Conservation (phyloP, 1,140 invertebrate species). For the Sitobion miscanthi region DNA sequence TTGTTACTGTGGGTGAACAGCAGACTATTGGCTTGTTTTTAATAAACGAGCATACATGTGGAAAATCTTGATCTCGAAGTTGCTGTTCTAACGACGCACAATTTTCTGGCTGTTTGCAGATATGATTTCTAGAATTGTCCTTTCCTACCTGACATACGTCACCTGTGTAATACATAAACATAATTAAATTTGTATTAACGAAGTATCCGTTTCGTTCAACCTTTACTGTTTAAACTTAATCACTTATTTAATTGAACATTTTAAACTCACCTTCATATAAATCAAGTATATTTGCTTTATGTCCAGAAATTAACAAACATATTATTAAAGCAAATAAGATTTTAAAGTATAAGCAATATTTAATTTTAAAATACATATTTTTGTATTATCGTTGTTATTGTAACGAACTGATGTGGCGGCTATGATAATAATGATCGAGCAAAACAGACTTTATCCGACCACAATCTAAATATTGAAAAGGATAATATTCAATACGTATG, state of each 20-base stretch:
- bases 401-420: not conserved
- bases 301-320: not conserved
- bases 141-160: not conserved
- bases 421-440: not conserved
- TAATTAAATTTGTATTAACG: not conserved
- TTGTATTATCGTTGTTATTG: not conserved
- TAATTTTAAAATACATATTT: not conserved
- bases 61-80: not conserved
- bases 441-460: not conserved
- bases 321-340: not conserved
- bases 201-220: no score
- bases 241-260: not conserved
- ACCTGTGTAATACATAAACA: not conserved
- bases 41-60: not conserved
- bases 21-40: not conserved
- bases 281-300: not conserved
- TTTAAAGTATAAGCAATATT: not conserved
- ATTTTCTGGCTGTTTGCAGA: not conserved
- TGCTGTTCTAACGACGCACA: not conserved
- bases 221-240: not conserved
- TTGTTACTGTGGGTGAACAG: not conserved
- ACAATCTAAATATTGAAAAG: not conserved
- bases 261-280: conserved; percentile 17
- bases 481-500: not conserved
- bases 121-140: no score